Percentiles rank a stretch among this genome's conserved stretches.
These are phyloP conservation scores for Lerista edwardsae DNA, from an alignment of 2,797 vertebrate genomes.

Conservation along the genomic window DNA sequence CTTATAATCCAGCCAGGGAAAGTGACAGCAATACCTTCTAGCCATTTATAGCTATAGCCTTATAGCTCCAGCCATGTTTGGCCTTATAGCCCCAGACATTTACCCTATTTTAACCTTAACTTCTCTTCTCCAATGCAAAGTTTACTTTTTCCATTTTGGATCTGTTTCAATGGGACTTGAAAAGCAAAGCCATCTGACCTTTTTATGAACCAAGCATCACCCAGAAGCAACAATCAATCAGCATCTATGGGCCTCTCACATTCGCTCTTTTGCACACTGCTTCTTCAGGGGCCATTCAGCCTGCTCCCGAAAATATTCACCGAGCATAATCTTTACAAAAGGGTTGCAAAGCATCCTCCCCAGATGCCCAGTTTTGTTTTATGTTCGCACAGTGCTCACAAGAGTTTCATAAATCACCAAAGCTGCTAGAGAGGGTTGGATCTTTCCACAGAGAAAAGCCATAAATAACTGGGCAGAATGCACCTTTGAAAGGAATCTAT, in stretches of 20 bases:
- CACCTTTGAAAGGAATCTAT: slow-evolving; percentile 33
- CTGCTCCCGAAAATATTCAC: slow-evolving; percentile 9
- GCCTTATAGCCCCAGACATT: neutral
- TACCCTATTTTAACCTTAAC: neutral
- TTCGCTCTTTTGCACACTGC: neutral
- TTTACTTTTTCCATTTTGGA: neutral
- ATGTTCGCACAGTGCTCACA: slow-evolving; percentile 18
- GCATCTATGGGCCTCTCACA: slow-evolving; percentile 14
- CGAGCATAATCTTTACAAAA: slow-evolving; percentile 14
- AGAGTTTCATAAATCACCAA: slow-evolving; percentile 24
- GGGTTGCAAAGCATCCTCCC: slow-evolving; percentile 5
- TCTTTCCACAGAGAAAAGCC: slow-evolving; percentile 15
- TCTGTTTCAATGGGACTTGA: neutral
- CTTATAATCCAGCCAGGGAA: neutral
- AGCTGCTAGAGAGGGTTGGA: neutral
- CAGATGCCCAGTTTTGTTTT: slow-evolving; percentile 36
- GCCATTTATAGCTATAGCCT: too few species aligned
- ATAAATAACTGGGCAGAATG: slow-evolving; percentile 37
- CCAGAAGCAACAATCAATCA: neutral
- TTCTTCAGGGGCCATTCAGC: neutral
- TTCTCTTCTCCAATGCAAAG: neutral
- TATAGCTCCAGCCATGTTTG: neutral
- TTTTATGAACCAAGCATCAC: neutral
- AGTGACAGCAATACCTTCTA: neutral
- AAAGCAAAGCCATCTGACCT: neutral